Evolutionary conservation across 2,113 vertebrate species (phyloP), one percentile per base, ranked within the genome.

Genomic region (Tringa solitaria): DNA sequence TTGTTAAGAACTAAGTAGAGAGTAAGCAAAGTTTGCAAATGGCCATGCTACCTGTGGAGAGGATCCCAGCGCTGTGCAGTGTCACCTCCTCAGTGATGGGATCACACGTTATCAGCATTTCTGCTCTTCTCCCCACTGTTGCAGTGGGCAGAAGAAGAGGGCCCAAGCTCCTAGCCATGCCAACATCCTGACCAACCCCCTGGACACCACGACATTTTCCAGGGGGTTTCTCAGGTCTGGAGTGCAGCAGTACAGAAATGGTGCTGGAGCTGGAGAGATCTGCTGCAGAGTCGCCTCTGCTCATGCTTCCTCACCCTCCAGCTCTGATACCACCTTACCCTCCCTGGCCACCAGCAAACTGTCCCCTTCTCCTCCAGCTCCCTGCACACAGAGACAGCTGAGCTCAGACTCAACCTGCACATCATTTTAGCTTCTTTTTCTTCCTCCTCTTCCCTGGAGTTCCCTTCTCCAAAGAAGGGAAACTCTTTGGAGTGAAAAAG

Each of bases 361-460:
- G 21, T 39, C 56, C n/a, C 41, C 3, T 1, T 41, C 27, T 79
- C 57, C 83, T 65, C 41, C 18, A 65, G 45, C 30, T 89, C 33
- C 64, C 43, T 73, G 41, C 23, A 51, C 21, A 39, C 0, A 0
- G 45, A 60, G 32, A 7, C 46, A 4, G 1, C 67, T 54, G 50
- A 76, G 20, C 32, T 93, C 27, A 61, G 27, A 35, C 10, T 61
- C 60, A 37, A 10, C 15, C 17, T 73, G 16, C 27, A 11, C 41
- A 12, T 67, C 41, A 7, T 1, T 41, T n/a, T 13, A 50, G 17
- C 50, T 84, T 67, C 37, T 72, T 73, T 73, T 18, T 50, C 64
- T 87, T 76, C 45, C 20, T 87, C 15, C 23, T 87, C 15, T 26
- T 68, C 39, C 87, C 10, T 57, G 27, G 70, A 53, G 21, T 70